phyloP scores from a whole-genome alignment of 1,140 invertebrate genomes.

The Pygmarrhopalites habei region DNA sequence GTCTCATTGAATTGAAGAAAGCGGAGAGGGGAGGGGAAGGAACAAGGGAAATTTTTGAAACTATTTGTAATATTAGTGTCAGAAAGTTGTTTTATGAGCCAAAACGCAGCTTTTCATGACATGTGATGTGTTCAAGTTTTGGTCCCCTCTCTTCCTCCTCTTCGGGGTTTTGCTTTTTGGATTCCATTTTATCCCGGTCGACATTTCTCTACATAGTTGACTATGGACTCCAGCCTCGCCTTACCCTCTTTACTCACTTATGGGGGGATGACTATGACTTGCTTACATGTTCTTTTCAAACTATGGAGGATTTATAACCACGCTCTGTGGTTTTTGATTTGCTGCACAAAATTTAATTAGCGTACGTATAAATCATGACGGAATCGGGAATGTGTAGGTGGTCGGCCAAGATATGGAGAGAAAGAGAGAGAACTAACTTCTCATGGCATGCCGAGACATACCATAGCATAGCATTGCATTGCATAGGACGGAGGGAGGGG shows the following conservation, averaged over 20 bases:
- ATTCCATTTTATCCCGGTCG: neutral
- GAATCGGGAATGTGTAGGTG: neutral
- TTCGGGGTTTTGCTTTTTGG: no score
- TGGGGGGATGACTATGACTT: no score
- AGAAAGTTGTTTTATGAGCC: neutral
- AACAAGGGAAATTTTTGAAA: no score
- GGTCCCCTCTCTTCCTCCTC: no score
- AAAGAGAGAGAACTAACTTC: neutral
- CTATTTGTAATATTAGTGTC: neutral
- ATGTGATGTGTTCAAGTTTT: neutral
- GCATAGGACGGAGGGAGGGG: neutral
- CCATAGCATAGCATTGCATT: neutral
- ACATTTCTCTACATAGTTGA: no score
- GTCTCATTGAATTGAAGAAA: no score
- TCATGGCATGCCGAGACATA: neutral
- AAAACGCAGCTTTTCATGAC: neutral
- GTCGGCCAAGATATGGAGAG: neutral
- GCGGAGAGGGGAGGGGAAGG: no score
- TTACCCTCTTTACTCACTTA: no score
- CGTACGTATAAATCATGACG: conserved; percentile 24
- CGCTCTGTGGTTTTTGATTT: conserved; percentile 30
- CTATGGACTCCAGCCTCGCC: no score
- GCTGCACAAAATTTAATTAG: conserved; percentile 31
- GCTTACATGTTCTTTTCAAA: no score
- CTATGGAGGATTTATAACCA: conserved; percentile 22